Base-by-base conservation (phyloP, 2,113 vertebrate genomes). In the Tringa solitaria region DNA sequence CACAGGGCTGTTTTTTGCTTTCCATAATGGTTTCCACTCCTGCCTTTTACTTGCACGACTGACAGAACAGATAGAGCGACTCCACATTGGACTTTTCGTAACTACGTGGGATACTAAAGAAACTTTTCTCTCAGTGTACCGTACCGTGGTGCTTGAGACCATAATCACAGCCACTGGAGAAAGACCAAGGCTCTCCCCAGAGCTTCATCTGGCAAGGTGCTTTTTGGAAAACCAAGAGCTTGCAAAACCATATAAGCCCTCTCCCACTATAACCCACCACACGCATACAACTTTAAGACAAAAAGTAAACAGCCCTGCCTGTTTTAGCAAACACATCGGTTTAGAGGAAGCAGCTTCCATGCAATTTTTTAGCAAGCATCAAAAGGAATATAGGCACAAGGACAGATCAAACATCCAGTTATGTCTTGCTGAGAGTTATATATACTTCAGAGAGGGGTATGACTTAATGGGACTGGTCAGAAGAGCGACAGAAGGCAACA, bases 401-500 rank as follows among this genome's bases (percentile, higher is more conserved):
- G 89, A 53, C 0, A 87, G 85, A 60, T 72, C 78, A 87, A 82
- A 79, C 46, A 79, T 9, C 20, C 33, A 90, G 46, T 61, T 74
- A 37, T 14, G 30, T 56, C 92, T 48, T 85, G 88, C 85, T 87
- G 82, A 85, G 95, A 78, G 39, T 59, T 90, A 91, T n/a, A 70
- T 68, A 64, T 51, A 28, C 45, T 93, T 68, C 82, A 87, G 95
- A 91, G 85, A 91, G 43, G 14, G 54, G 26, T n/a, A 79, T 77
- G 94, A 84, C 59, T 80, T 61, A 35, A 72, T 22, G 45, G 27
- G 33, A n/a, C 75, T 28, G 27, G 83, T n/a, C 67, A 87, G 63
- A 72, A 73, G 54, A 85, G 45, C 32, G 83, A 61, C 95, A 95
- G 87, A 96, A 87, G 81, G 91, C 70, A 73, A 32, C 87, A 30